Evolutionary conservation across 2,888 invertebrate genomes (phyloP), one percentile per base, ranked within the genome.

Genomic region (Melieria omissa): DNA sequence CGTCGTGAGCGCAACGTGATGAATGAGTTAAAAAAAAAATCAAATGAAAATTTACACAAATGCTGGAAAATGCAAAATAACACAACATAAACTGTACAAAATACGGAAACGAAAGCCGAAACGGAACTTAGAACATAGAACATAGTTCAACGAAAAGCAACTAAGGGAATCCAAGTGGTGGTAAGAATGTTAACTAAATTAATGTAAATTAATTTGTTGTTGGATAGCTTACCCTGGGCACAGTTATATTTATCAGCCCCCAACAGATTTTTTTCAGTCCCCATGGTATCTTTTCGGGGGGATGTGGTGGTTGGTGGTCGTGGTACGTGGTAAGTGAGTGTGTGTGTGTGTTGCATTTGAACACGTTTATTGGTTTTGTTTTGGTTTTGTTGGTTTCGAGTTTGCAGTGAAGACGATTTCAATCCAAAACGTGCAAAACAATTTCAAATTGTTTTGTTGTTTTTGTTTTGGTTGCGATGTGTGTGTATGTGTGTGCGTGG

Each of bases 261-360:
- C 86, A 87, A 87, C 87, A 87, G 84, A 87, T 87, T 86, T 87
- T 87, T 86, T 87, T 87, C 81, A 87, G 86, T 81, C 87, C 87
- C 87, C 87, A 87, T 85, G 87, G 87, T 83, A 87, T 86, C 87
- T 87, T 85, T 80, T 76, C 77, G 70, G 64, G 70, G 16, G 55
- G 10, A 65, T 42, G 54, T 44, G 67, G 69, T 52, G 52, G 58
- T 46, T 73, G 61, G 73, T 65, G 41, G 41, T 41, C 44, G 54
- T 57, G 14, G 14, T 54, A 52, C 9, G 45, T 70, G 55, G 44
- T 8, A 10, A 49, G 57, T 44, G 16, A 45, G 55, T 44, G 57
- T 45, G 66, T 7, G 42, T 65, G 12, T 1, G 55, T 52, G 64
- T 29, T 29, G 29, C 29, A 14, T 54, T 69, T 70, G 12, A 41